Evolutionary conservation across 2,113 vertebrate species (phyloP).

Genomic region (Syngnathus typhle): DNA sequence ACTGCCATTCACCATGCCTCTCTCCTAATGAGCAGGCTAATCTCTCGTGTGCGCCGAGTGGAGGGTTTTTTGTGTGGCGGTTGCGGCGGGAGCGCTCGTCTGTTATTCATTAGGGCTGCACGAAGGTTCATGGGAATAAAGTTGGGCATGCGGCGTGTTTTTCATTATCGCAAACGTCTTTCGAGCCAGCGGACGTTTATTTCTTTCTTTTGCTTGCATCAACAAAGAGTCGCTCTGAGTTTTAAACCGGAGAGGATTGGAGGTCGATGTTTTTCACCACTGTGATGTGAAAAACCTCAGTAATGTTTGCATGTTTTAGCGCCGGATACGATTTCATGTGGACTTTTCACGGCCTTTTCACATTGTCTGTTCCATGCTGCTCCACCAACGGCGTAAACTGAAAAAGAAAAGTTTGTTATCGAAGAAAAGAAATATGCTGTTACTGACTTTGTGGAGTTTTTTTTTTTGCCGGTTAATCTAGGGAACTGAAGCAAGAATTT

Average conservation of each 20-base stretch:
- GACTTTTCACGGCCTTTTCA: not conserved
- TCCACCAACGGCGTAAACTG: not conserved
- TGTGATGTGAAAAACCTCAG: not conserved
- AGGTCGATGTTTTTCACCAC: conserved; percentile 4
- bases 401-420: not conserved
- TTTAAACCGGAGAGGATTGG: conserved; percentile 2
- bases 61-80: conserved; percentile 47
- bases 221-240: conserved; percentile 7
- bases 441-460: not conserved
- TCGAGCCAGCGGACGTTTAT: conserved; percentile 11
- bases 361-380: not conserved
- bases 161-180: conserved; percentile 30
- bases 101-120: conserved; percentile 61
- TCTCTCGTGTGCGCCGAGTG: conserved; percentile 56
- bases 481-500: too few species aligned
- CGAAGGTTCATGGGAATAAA: conserved; percentile 54
- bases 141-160: conserved; percentile 28
- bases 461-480: too few species aligned
- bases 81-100: conserved; percentile 51
- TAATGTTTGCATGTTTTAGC: conserved; percentile 6
- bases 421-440: not conserved
- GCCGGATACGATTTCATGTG: not conserved
- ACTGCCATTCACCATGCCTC: conserved; percentile 39
- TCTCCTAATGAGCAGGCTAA: conserved; percentile 61
- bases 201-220: conserved; percentile 15